These are phyloP conservation scores for Dascyllus trimaculatus DNA, from an alignment of 2,113 vertebrate species.

Conservation along the genomic window DNA sequence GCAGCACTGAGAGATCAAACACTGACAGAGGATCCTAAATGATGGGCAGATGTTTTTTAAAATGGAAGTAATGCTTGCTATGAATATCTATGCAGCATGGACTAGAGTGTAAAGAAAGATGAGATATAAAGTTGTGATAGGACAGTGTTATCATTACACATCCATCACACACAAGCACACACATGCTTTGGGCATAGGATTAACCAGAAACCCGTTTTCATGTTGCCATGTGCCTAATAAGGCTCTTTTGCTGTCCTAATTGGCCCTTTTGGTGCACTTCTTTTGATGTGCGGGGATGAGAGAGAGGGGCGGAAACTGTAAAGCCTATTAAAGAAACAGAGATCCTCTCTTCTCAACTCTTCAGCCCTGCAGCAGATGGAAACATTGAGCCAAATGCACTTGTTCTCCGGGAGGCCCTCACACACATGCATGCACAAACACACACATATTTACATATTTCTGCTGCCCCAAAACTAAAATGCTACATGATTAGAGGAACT, in stretches of 20 bases:
- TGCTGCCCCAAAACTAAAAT: conserved; percentile 25
- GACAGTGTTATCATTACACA: conserved; percentile 23
- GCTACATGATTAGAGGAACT: conserved; percentile 47
- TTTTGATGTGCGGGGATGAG: conserved; percentile 74
- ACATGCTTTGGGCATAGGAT: conserved; percentile 60
- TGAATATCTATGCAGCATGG: neutral
- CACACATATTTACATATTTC: conserved; percentile 28
- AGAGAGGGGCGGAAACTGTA: conserved; percentile 57
- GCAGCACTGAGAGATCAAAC: conserved; percentile 50
- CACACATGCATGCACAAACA: conserved; percentile 30
- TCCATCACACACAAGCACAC: conserved; percentile 23
- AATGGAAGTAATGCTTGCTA: conserved; percentile 13
- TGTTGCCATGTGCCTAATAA: conserved; percentile 63
- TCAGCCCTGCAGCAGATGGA: conserved; percentile 55
- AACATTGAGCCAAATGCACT: conserved; percentile 31
- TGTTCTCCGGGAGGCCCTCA: conserved; percentile 42
- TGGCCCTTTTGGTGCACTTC: conserved; percentile 71
- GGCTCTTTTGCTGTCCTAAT: conserved; percentile 74
- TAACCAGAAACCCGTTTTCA: conserved; percentile 50
- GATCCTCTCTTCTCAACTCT: conserved; percentile 43
- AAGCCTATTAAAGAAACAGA: conserved; percentile 58
- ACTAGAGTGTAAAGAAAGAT: conserved; percentile 25
- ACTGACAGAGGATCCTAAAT: conserved; percentile 31
- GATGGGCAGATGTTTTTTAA: conserved; percentile 4
- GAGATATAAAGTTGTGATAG: conserved; percentile 30